These are phyloP conservation scores for Onychomys arenicola DNA, from an alignment of 2,797 vertebrate species.

Conservation along the genomic window DNA sequence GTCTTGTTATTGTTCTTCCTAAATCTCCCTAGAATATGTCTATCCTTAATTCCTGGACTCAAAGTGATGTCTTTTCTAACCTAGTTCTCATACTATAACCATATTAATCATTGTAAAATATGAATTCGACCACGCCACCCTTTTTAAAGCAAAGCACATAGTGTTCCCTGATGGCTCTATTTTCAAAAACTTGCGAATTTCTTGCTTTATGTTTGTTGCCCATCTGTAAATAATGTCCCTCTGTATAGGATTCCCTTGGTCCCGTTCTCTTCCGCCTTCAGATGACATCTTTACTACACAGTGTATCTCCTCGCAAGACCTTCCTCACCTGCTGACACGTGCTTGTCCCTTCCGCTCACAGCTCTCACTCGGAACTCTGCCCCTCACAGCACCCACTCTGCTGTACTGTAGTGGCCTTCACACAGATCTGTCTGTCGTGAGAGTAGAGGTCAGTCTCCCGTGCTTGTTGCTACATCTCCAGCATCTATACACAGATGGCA, in stretches of 20 bases:
- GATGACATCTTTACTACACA: neutral
- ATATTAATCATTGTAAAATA: neutral
- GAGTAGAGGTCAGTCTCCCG: neutral
- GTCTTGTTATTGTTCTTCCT: neutral
- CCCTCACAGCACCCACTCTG: neutral
- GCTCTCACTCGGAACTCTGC: too few species aligned
- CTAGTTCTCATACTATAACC: neutral
- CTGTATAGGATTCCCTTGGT: neutral
- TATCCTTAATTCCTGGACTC: neutral
- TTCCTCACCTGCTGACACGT: neutral
- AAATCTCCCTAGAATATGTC: neutral
- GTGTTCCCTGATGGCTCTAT: neutral
- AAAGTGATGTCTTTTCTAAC: neutral
- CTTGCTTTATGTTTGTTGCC: neutral
- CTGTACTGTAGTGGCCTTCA: neutral
- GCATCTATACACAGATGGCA: neutral
- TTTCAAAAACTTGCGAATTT: neutral
- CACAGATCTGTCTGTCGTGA: neutral
- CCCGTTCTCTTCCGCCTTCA: neutral
- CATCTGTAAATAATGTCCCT: neutral
- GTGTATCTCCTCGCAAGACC: neutral
- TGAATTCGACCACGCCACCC: neutral
- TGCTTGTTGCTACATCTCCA: neutral
- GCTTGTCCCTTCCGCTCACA: neutral
- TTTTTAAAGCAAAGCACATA: constrained; percentile 5